Evolutionary conservation across 2,797 vertebrate species (phyloP).

Genomic region (Mormyrus hasselquistii): DNA sequence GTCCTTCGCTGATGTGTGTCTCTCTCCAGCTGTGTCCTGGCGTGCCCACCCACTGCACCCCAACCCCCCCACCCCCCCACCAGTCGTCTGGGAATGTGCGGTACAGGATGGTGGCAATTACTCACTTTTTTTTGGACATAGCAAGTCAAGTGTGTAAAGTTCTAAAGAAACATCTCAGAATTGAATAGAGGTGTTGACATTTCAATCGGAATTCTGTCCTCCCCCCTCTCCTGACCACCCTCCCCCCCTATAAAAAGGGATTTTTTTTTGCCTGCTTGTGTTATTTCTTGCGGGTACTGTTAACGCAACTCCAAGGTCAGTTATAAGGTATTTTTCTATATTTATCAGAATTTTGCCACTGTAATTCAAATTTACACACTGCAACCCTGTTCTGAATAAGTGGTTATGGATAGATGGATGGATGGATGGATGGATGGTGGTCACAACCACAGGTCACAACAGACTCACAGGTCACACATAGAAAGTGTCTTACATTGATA

Average conservation of each 20-base stretch:
- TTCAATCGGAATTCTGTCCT: slow-evolving; percentile 54
- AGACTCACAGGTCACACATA: too few species aligned
- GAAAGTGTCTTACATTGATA: background rate
- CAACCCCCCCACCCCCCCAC: background rate
- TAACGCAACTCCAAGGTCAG: background rate
- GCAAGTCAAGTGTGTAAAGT: slow-evolving; percentile 70
- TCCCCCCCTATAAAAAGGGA: background rate
- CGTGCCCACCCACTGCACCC: slow-evolving; percentile 21
- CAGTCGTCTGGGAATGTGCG: slow-evolving; percentile 32
- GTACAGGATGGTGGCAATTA: slow-evolving; percentile 45
- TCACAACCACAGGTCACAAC: background rate
- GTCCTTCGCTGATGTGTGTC: background rate
- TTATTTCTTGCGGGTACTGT: background rate
- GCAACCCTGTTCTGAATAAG: background rate
- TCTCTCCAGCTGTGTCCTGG: slow-evolving; percentile 1
- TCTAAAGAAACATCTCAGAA: slow-evolving; percentile 66
- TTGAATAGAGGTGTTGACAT: slow-evolving; percentile 65
- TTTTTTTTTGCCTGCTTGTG: background rate
- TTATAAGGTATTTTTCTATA: background rate
- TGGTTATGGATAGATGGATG: background rate
- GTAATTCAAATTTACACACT: background rate
- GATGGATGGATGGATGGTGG: background rate
- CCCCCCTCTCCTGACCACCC: background rate
- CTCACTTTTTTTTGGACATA: slow-evolving; percentile 63
- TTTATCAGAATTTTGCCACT: background rate